Evolutionary conservation across 2,113 vertebrate species (phyloP).

Genomic region (Melanerpes aurifrons): DNA sequence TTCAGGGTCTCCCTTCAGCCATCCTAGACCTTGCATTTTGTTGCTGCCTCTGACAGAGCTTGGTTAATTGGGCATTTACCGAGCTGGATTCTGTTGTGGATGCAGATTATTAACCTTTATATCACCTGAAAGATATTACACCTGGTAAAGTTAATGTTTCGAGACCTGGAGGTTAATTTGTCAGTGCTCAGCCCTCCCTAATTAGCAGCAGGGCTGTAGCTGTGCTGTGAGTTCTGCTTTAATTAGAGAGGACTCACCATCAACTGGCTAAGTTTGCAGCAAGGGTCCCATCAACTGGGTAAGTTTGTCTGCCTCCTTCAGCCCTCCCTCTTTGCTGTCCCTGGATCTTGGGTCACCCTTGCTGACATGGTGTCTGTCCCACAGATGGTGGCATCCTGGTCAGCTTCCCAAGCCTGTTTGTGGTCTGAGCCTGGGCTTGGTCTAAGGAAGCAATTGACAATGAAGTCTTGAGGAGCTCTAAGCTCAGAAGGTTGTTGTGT

Average conservation of each 20-base stretch:
- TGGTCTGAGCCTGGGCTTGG: neutral
- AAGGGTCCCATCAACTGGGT: neutral
- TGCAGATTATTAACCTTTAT: slow-evolving; percentile 68
- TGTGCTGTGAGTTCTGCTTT: neutral
- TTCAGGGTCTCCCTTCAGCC: neutral
- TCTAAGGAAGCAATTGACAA: fast-evolving
- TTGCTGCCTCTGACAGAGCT: neutral
- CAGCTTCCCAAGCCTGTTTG: neutral
- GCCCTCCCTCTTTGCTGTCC: neutral
- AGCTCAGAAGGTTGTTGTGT: neutral
- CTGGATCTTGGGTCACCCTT: neutral
- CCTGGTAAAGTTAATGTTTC: slow-evolving; percentile 59
- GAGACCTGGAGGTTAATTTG: slow-evolving; percentile 42
- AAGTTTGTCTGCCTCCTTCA: neutral
- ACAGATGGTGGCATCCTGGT: neutral
- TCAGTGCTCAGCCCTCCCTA: slow-evolving; percentile 14
- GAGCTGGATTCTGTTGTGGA: slow-evolving; percentile 39
- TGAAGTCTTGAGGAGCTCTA: neutral
- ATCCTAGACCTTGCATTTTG: neutral
- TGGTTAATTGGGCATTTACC: neutral
- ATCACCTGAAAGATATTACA: slow-evolving; percentile 47
- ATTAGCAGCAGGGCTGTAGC: slow-evolving; percentile 6
- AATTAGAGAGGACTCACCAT: neutral
- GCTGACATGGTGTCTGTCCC: fast-evolving
- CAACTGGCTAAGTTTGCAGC: neutral